These are phyloP conservation scores for Catocala fraxini DNA, from an alignment of 2,888 invertebrate species.

Conservation along the genomic window DNA sequence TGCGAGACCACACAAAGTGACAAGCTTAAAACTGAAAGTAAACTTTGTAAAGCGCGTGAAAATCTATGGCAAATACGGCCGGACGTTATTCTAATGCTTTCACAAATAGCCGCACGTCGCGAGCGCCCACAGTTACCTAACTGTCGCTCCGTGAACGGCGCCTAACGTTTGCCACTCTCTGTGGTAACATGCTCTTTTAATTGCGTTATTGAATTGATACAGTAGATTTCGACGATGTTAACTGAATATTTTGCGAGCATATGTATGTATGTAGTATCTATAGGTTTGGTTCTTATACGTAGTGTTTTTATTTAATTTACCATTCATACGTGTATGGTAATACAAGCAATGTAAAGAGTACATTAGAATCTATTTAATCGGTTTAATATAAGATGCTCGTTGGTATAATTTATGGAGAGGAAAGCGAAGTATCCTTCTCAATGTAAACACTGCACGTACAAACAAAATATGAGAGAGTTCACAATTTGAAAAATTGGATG, in stretches of 20 bases:
- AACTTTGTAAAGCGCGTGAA: slow-evolving; percentile 72
- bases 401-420: too few relatives aligned
- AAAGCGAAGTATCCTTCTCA: too few relatives aligned
- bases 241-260: slow-evolving; percentile 6
- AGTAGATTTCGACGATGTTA: neutral
- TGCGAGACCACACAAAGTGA: slow-evolving; percentile 75
- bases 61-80: slow-evolving; percentile 77
- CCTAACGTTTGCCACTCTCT: slow-evolving; percentile 43
- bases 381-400: too few relatives aligned
- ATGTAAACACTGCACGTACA: too few relatives aligned
- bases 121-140: slow-evolving; percentile 28
- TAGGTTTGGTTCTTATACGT: neutral
- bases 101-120: slow-evolving; percentile 67
- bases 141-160: slow-evolving; percentile 15
- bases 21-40: slow-evolving; percentile 77
- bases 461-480: too few relatives aligned
- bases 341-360: too few relatives aligned
- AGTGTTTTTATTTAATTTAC: too few relatives aligned
- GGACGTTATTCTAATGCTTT: slow-evolving; percentile 75
- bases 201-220: slow-evolving; percentile 21
- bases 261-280: too few relatives aligned
- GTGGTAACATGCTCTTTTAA: slow-evolving; percentile 21
- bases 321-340: too few relatives aligned
- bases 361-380: too few relatives aligned
- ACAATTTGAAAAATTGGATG: too few relatives aligned